Percentiles rank a stretch among this genome's conserved stretches.
Evolutionary conservation across 2,113 vertebrate species (phyloP).

Genomic region (Actenoides lindsayi): DNA sequence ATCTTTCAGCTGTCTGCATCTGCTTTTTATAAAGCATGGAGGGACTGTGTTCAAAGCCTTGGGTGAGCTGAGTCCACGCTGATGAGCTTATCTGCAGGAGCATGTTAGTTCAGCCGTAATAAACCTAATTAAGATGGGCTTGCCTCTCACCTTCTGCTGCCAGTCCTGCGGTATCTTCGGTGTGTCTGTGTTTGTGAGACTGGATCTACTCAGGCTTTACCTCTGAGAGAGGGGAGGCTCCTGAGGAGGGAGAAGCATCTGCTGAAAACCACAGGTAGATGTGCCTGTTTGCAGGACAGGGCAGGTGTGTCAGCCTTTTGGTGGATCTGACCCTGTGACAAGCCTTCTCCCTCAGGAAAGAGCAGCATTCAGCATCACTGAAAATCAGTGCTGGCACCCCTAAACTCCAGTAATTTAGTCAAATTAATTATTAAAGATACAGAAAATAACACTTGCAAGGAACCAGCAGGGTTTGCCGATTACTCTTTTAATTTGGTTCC

Average conservation of each 20-base stretch:
- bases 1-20: background rate
- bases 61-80: background rate
- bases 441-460: background rate
- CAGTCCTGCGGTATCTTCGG: background rate
- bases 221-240: background rate
- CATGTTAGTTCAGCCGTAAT: background rate
- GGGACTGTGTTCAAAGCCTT: background rate
- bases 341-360: background rate
- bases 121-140: background rate
- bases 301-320: accelerated
- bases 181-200: background rate
- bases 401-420: background rate
- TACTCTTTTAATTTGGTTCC: background rate
- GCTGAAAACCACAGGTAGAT: background rate
- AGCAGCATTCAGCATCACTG: background rate
- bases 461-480: background rate
- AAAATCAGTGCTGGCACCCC: background rate
- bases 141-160: background rate
- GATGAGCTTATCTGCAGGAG: background rate
- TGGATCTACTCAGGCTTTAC: background rate
- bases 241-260: background rate
- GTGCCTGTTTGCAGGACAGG: background rate
- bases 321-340: background rate
- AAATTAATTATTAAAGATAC: background rate
- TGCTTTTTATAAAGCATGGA: background rate